Conservation (phyloP, 2,888 invertebrate genomes). For the Flexamia atlantica region DNA sequence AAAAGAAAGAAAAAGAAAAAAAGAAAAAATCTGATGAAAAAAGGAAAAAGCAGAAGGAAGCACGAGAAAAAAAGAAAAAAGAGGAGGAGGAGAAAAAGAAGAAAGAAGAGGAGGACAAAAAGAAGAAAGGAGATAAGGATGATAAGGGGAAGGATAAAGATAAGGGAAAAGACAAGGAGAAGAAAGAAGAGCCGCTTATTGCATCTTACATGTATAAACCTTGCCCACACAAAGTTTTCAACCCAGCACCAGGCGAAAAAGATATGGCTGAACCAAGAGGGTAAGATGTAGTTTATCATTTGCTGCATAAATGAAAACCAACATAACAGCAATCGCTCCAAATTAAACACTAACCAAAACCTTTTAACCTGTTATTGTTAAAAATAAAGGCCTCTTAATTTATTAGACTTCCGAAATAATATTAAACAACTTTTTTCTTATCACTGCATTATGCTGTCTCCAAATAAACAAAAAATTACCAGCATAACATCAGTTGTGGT, state of each 20-base stretch:
- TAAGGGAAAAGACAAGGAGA: neutral
- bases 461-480: no score
- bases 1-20: slow-evolving; percentile 9
- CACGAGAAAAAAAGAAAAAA: neutral
- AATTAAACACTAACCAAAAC: no score
- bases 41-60: slow-evolving; percentile 8
- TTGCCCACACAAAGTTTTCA: slow-evolving; percentile 42
- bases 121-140: slow-evolving; percentile 3
- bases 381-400: no score
- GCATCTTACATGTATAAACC: slow-evolving; percentile 36
- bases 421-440: no score
- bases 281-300: slow-evolving; percentile 33
- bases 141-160: neutral
- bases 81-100: slow-evolving; percentile 10
- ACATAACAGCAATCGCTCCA: no score
- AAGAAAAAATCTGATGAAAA: slow-evolving; percentile 2
- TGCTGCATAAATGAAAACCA: no score
- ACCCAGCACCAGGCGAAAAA: slow-evolving; percentile 15
- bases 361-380: no score
- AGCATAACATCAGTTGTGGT: no score
- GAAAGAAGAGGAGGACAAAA: slow-evolving; percentile 22
- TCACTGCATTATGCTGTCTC: no score
- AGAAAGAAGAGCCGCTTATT: neutral
- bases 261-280: slow-evolving; percentile 26
- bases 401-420: no score